Conservation (phyloP, 2,113 vertebrate species). For the Pithys albifrons region DNA sequence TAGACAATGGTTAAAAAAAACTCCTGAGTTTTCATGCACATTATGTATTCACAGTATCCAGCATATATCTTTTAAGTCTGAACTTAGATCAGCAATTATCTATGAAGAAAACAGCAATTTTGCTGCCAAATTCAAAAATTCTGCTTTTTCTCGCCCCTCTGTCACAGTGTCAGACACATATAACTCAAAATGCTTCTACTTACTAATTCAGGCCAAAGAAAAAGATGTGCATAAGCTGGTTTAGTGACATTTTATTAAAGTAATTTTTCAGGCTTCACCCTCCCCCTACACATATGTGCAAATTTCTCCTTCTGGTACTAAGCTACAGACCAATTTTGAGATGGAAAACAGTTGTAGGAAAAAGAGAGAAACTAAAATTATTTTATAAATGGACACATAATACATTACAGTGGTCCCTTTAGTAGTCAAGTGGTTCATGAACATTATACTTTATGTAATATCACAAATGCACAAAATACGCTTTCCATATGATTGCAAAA, state of each 20-base stretch:
- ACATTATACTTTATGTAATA: neutral
- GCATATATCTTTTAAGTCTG: neutral
- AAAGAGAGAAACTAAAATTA: slow-evolving; percentile 4
- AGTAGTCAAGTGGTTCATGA: neutral
- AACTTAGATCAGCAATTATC: neutral
- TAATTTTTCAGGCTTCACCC: slow-evolving; percentile 47
- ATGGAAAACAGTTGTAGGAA: neutral
- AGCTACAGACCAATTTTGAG: slow-evolving; percentile 11
- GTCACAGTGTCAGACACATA: neutral
- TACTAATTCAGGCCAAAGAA: neutral
- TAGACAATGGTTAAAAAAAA: neutral
- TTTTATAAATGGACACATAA: slow-evolving; percentile 15
- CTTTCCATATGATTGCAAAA: slow-evolving; percentile 38
- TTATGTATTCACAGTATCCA: neutral
- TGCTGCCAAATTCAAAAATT: neutral
- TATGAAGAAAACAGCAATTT: neutral
- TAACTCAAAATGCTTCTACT: neutral
- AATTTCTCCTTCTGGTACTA: slow-evolving; percentile 23
- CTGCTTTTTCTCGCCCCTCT: neutral
- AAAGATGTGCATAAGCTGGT: neutral
- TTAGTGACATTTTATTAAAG: slow-evolving; percentile 42
- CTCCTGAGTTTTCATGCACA: neutral
- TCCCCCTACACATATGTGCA: neutral
- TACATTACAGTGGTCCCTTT: slow-evolving; percentile 14
- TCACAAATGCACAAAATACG: slow-evolving; percentile 56